These are phyloP conservation scores for Potorous gilbertii DNA, from an alignment of 2,797 vertebrate species.

Conservation along the genomic window DNA sequence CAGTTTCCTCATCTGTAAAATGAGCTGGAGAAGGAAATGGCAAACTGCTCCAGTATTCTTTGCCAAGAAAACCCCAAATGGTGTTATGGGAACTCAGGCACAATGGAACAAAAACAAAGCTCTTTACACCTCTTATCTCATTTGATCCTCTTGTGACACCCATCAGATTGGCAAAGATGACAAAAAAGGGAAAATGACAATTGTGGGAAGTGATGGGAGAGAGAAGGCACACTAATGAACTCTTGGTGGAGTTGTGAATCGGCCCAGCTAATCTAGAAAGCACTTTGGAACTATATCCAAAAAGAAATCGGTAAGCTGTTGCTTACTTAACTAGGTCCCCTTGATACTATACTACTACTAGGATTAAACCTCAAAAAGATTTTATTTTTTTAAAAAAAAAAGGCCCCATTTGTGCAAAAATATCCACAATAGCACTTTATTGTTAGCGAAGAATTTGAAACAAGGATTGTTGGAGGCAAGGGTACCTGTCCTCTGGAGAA, in stretches of 20 bases:
- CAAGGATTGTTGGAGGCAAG: not conserved
- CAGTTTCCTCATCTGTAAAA: not conserved
- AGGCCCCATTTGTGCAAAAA: not conserved
- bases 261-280: not conserved
- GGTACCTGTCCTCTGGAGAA: not conserved
- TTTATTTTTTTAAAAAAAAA: not conserved
- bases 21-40: not conserved
- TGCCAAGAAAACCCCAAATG: not conserved
- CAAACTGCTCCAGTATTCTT: not conserved
- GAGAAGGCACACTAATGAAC: not conserved
- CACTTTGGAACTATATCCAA: not conserved
- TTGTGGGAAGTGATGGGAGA: not conserved
- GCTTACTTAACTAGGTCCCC: too few species aligned
- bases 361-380: not conserved
- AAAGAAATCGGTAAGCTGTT: not conserved
- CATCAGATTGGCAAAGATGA: not conserved
- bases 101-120: not conserved
- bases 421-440: not conserved
- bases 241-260: not conserved
- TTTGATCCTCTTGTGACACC: not conserved
- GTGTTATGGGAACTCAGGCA: not conserved
- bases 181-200: not conserved
- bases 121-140: not conserved
- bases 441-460: not conserved
- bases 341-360: not conserved